Conservation (phyloP, 1,140 invertebrate species). For the Caenorhabditis brenneri region DNA sequence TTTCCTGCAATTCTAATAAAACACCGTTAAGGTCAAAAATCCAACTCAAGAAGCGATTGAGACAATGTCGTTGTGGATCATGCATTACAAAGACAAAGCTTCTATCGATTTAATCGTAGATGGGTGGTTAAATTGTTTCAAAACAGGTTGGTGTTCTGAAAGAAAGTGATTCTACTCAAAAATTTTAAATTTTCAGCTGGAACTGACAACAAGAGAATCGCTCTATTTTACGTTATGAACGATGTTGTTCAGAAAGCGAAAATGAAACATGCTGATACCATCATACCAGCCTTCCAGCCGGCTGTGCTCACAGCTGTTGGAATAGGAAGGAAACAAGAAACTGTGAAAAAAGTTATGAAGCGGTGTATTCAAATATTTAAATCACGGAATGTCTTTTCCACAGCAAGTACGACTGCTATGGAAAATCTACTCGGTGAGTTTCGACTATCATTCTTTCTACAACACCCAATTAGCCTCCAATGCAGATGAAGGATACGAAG, state of each 20-base stretch:
- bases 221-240: conserved; percentile 66
- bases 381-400: conserved; percentile 53
- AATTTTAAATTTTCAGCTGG: conserved; percentile 50
- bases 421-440: conserved; percentile 41
- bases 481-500: conserved; percentile 34
- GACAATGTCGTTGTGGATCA: conserved; percentile 62
- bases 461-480: neutral
- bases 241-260: conserved; percentile 67
- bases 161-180: neutral
- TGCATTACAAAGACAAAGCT: conserved; percentile 60
- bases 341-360: conserved; percentile 61
- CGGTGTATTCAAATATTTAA: conserved; percentile 65
- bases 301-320: conserved; percentile 61
- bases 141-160: conserved; percentile 52
- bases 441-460: neutral
- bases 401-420: conserved; percentile 53
- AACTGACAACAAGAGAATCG: conserved; percentile 58
- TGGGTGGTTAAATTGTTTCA: conserved; percentile 63
- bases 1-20: neutral
- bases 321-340: conserved; percentile 55
- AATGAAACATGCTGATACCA: conserved; percentile 57
- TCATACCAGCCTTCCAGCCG: conserved; percentile 63
- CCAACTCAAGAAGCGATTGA: conserved; percentile 62
- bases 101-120: conserved; percentile 60
- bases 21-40: conserved; percentile 39